Base-by-base conservation (phyloP, 2,888 invertebrate species). In the Caenorhabditis sp. region DNA sequence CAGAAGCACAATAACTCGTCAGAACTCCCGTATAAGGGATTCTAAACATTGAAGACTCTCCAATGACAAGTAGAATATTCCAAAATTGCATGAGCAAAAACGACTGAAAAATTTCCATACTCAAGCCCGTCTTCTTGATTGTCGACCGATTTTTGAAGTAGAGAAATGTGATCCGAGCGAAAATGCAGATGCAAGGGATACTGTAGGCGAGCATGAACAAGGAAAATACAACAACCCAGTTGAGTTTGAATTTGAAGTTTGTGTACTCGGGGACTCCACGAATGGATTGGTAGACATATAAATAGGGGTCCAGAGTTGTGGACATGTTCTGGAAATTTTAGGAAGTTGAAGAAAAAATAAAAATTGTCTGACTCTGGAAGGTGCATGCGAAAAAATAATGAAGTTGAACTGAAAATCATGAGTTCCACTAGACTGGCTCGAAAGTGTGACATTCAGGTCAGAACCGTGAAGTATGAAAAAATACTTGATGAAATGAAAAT, bases 81-180 rank as follows among this genome's bases (percentile, higher is more conserved):
- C 49, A 61, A 22, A 77, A 49, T 49, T 77, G 77, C 77, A 77
- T 77, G 0, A 61, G 38, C 8, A 69, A 24, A 24, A 77, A 77
- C 14, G 61, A 49, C 31, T 69, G 68, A 38, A 69, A 54, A 3
- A 77, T 74, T 31, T 74, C 74, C n/a, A 56, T 16, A 10, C 54
- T 24, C 1, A 74, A 54, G 4, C 74, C 64, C 19, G 35, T 56
- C 16, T 61, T 61, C 14, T 28, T n/a, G 26, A 54, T 35, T 44
- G 22, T 8, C 7, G 0, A 14, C 41, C 26, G 4, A 2, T 64
- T 54, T 19, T n/a, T 41, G 51, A 35, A 54, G 38, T 56, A 64
- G 44, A 64, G 54, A 14, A 22, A 12, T 2, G 35, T n/a, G 56
- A 74, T 74, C 19, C 16, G 35, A 8, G 35, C 0, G 38, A 56